Evolutionary conservation across 2,888 invertebrate genomes (phyloP), one percentile per base, ranked within the genome.

Genomic region (Tenthredo notha): DNA sequence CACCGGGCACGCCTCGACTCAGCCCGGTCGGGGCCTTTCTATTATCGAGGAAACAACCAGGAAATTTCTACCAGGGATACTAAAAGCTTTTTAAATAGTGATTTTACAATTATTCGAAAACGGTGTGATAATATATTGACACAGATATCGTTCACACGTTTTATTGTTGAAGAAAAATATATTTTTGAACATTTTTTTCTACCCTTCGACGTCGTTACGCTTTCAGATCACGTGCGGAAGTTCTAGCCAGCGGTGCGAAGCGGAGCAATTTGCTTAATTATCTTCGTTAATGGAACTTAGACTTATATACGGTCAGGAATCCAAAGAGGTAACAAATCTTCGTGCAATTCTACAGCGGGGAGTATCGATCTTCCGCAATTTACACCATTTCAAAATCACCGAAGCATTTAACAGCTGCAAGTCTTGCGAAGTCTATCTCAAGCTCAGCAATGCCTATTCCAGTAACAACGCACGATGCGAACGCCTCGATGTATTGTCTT

Each of bases 211-310:
- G 37, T 18, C 40, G 61, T 58, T 37, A 50, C 33, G 61, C 33
- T 15, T 80, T 21, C 80, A 40, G 61, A 80, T 80, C 80, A 80
- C 80, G 80, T 61, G 12, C 61, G 40, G 54, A 21, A 10, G 10
- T 21, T 40, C 33, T 1, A 37, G 61, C 80, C 61, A 61, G 61
- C 80, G 12, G 80, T 21, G 80, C 61, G 61, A 80, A 40, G 80
- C 80, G 58, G 25, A 25, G 80, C 80, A 50, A 80, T 80, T 80
- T 80, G 80, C 80, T 80, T 80, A 80, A 80, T 80, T 80, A 80
- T 80, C 80, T 37, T 58, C 58, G 80, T 80, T 80, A 80, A 80
- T 80, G 58, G 61, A 7, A 80, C 21, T 74, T 40, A 21, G 43
- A 74, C 72, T 43, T 74, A 43, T 47, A 47, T 74, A 43, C 10